These are phyloP conservation scores for Vanessa atalanta DNA, from an alignment of 1,140 invertebrate genomes.

Conservation along the genomic window DNA sequence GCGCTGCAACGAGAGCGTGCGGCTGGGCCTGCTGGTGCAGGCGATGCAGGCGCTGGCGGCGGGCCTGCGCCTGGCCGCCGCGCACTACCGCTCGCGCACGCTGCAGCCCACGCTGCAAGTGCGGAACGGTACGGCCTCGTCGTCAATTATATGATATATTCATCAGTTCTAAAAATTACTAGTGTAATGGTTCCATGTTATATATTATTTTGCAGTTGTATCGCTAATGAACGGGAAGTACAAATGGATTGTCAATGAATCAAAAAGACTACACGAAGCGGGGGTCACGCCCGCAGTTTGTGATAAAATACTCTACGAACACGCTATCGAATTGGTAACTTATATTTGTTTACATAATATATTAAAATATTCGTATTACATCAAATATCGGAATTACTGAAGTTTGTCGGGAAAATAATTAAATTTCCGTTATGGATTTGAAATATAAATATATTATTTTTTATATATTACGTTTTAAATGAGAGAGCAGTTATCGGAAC, in stretches of 20 bases:
- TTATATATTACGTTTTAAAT: too few species aligned
- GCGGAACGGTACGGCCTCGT: conserved; percentile 55
- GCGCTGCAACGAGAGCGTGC: conserved; percentile 87
- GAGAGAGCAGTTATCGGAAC: too few species aligned
- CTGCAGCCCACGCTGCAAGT: conserved; percentile 95
- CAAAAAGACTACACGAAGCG: conserved; percentile 92
- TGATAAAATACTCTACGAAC: conserved; percentile 97
- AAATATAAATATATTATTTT: too few species aligned
- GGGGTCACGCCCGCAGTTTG: conserved; percentile 90
- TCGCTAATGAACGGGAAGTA: conserved; percentile 94
- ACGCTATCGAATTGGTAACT: conserved; percentile 96
- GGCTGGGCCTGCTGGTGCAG: conserved; percentile 93
- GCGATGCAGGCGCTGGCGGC: conserved; percentile 96
- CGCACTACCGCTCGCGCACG: conserved; percentile 90
- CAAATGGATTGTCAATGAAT: conserved; percentile 91
- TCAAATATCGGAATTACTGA: too few species aligned
- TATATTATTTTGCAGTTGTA: conserved; percentile 85
- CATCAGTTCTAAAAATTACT: too few species aligned
- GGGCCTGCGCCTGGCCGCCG: conserved; percentile 93
- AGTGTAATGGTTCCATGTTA: neutral
- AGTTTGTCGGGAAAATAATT: too few species aligned
- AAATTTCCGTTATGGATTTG: too few species aligned
- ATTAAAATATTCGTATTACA: neutral
- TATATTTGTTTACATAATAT: neutral
- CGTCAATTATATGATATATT: too few species aligned